Evolutionary conservation across 2,888 invertebrate genomes (phyloP).

Genomic region (Cheilosia grossa): DNA sequence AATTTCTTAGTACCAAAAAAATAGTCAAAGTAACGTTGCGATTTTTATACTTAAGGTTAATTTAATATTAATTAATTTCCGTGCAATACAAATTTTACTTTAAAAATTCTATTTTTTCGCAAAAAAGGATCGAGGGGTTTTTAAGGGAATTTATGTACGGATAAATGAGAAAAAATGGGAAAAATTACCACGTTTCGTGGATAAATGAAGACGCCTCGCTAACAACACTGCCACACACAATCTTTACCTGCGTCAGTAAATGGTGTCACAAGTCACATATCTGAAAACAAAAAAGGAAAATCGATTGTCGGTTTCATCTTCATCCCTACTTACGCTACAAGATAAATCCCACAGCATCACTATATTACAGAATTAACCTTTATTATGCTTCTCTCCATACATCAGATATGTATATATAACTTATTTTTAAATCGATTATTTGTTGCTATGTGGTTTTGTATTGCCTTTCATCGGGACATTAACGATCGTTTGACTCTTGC

Average conservation of each 20-base stretch:
- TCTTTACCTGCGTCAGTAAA: no score
- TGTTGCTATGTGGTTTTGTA: constrained; percentile 62
- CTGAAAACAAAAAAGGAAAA: background rate
- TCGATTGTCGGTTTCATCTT: constrained; percentile 45
- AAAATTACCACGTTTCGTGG: no score
- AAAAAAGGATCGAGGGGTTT: no score
- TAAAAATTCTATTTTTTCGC: no score
- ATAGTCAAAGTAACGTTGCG: no score
- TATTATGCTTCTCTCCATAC: background rate
- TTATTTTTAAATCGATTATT: constrained; percentile 64
- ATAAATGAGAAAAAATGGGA: no score
- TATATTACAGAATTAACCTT: constrained; percentile 27
- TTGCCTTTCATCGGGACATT: constrained; percentile 35
- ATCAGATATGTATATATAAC: constrained; percentile 1
- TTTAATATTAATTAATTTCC: no score
- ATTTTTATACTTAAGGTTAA: no score
- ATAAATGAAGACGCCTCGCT: no score
- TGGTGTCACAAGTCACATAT: constrained; percentile 40
- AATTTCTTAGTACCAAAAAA: no score
- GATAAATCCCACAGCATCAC: constrained; percentile 22
- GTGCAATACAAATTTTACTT: no score
- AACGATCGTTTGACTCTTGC: constrained; percentile 67
- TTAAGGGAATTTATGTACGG: no score
- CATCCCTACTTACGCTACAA: constrained; percentile 22
- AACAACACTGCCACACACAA: background rate